Conservation (phyloP, 2,113 vertebrate species). For the Macrotus californicus region DNA sequence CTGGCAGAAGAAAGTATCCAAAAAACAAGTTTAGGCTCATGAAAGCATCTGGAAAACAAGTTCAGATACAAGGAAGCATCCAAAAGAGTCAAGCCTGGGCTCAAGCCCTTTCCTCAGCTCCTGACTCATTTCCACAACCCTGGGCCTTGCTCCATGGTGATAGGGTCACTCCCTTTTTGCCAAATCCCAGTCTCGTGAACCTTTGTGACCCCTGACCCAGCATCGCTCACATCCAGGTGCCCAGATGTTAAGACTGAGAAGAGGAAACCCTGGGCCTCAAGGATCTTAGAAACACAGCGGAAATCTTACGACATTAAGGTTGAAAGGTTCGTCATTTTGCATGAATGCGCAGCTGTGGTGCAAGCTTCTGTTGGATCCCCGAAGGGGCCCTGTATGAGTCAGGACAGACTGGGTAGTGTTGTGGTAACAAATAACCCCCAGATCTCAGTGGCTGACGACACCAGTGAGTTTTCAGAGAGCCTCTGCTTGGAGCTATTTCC, state of each 20-base stretch:
- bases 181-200: neutral
- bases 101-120: neutral
- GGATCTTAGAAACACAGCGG: neutral
- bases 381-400: neutral
- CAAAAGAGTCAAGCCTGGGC: neutral
- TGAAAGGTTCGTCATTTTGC: neutral
- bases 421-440: neutral
- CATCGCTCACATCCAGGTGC: neutral
- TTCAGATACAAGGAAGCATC: neutral
- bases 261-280: neutral
- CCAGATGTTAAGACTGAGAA: neutral
- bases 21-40: neutral
- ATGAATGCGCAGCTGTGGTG: neutral
- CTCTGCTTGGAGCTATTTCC: neutral
- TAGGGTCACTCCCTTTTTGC: neutral
- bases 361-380: neutral
- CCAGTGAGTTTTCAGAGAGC: neutral
- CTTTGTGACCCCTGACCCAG: neutral
- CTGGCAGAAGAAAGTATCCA: neutral
- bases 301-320: neutral
- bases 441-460: neutral
- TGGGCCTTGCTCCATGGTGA: neutral
- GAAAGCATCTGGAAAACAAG: slow-evolving; percentile 48
- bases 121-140: neutral
- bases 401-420: neutral